Evolutionary conservation across 2,797 vertebrate genomes (phyloP), one percentile per base, ranked within the genome.

Genomic region (Cyclopterus lumpus): DNA sequence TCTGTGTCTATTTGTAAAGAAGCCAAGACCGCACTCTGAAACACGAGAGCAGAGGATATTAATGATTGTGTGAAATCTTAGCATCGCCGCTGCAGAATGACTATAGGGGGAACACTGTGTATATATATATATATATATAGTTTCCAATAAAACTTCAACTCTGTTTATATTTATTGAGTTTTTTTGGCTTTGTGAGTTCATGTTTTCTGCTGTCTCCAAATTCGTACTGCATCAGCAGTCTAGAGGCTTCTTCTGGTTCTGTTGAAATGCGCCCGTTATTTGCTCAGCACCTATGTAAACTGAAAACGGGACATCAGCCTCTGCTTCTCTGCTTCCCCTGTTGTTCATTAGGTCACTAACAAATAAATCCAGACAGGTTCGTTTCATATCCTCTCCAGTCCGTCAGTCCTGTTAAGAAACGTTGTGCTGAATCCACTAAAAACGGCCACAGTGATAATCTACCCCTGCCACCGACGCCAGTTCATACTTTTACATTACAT

Each of bases 381-480:
- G n/a, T n/a, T n/a, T n/a, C n/a, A n/a, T n/a, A n/a, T n/a, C n/a
- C n/a, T n/a, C n/a, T n/a, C n/a, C n/a, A n/a, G n/a, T n/a, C n/a
- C n/a, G n/a, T n/a, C n/a, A n/a, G n/a, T n/a, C n/a, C n/a, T 67
- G 24, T 49, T 22, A 9, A 59, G 57, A 72, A 55, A 42, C 32
- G n/a, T 46, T 67, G 30, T 36, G 62, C 20, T 63, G 49, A 75
- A 67, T 32, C 28, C 54, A n/a, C 36, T 44, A 40, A 66, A 30
- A 46, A n/a, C 60, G 51, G 34, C 9, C 53, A 34, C 22, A 65
- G 57, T 55, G 28, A 70, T 61, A 49, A 65, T 71, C 28, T n/a
- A 9, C 3, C 42, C 12, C 28, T 5, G 15, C 40, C n/a, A n/a
- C n/a, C n/a, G n/a, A n/a, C n/a, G n/a, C n/a, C n/a, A n/a, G n/a